Percentiles rank a stretch among this genome's conserved stretches.
These are phyloP conservation scores for Podiceps cristatus DNA, from an alignment of 2,113 vertebrate species.

Conservation along the genomic window DNA sequence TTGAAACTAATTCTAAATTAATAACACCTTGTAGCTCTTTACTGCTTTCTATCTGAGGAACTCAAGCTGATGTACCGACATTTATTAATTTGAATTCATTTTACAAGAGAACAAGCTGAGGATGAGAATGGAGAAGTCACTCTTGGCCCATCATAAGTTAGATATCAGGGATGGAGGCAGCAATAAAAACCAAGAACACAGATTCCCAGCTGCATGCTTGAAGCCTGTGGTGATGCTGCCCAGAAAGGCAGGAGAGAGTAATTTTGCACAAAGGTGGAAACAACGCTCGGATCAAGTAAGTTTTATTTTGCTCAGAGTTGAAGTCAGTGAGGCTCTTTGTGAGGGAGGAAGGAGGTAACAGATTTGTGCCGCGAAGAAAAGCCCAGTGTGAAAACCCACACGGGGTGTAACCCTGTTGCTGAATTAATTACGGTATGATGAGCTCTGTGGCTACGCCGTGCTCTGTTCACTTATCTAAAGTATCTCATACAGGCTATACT, in stretches of 20 bases:
- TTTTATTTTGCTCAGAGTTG: not conserved
- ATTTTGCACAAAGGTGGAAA: not conserved
- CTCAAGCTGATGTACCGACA: not conserved
- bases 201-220: not conserved
- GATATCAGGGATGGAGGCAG: not conserved
- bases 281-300: not conserved
- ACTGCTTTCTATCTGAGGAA: slow-evolving; percentile 31
- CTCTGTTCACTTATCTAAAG: not conserved
- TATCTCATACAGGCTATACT: not conserved
- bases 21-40: slow-evolving; percentile 10
- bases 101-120: not conserved
- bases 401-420: not conserved
- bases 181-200: rapidly evolving
- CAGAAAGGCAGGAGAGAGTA: not conserved
- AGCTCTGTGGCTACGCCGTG: not conserved
- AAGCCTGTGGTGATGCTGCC: not conserved
- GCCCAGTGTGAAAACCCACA: not conserved
- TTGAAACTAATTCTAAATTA: slow-evolving; percentile 48
- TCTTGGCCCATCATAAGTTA: not conserved
- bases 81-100: slow-evolving; percentile 16
- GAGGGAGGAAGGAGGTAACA: not conserved
- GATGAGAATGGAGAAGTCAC: not conserved
- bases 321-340: not conserved
- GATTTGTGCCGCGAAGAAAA: not conserved
- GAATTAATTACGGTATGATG: not conserved